Evolutionary conservation across 2,888 invertebrate genomes (phyloP), one percentile per base, ranked within the genome.

Genomic region (Prosapia bicincta): DNA sequence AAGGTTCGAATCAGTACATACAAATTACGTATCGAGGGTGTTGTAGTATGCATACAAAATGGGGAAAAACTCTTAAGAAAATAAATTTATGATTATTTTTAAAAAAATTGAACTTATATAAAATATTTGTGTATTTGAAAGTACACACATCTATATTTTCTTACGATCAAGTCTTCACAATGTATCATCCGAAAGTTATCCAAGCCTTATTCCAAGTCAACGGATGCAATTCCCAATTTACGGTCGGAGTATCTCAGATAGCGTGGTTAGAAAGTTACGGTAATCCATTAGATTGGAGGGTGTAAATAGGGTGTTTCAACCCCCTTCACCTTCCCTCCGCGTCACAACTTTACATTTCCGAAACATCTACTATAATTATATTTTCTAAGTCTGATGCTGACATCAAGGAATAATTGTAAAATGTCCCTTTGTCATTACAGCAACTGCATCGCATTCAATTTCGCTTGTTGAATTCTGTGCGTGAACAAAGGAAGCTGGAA

Each of bases 351-450:
- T 54, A 54, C 54, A 54, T 54, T 54, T 54, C 54, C 54, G 54
- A 54, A 54, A 54, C 54, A 54, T 54, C 54, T 54, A 54, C 54
- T 54, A 54, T 54, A 54, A 54, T 54, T 54, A 54, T 54, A 54
- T 54, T 54, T 54, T 54, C 54, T 54, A 54, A 54, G 54, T 54
- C 54, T 54, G 54, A 54, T 54, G 10, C 20, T 54, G 54, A 54
- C 54, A 54, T 20, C 20, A 20, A 1, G 20, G 54, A 54, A 54
- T 54, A 54, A 54, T 54, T 54, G 54, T 54, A 54, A 54, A 54
- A 54, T 54, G 54, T 54, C 54, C 54, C 54, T 54, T 54, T 54
- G 54, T 54, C 54, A 54, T 20, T 54, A 6, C 54, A 10, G 13
- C 54, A 54, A 13, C 38, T 13, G 20, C 54, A 20, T 54, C n/a